phyloP scores from a whole-genome alignment of 2,113 vertebrate genomes.

The Dromas ardeola region DNA sequence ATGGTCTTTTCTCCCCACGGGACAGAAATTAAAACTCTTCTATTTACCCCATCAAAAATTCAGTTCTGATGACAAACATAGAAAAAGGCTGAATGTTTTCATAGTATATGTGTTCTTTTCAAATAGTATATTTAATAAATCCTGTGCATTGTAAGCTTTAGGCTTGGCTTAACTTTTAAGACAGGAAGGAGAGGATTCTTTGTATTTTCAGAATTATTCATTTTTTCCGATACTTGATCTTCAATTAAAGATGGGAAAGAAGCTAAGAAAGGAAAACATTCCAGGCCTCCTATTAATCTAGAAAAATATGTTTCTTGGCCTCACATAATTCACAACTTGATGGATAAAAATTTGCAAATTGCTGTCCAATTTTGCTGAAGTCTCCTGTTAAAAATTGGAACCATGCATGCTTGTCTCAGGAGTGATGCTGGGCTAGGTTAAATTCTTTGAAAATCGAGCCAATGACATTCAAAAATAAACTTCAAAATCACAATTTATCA shows the following conservation, averaged over 20 bases:
- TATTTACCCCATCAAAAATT: neutral
- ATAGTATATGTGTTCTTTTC: neutral
- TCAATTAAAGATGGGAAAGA: neutral
- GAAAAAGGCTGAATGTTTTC: neutral
- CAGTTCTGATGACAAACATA: neutral
- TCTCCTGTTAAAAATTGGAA: neutral
- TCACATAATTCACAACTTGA: neutral
- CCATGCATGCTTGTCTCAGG: neutral
- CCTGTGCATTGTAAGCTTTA: neutral
- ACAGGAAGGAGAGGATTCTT: neutral
- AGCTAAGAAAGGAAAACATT: constrained; percentile 48
- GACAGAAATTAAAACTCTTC: neutral
- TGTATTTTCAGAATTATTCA: neutral
- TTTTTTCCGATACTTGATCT: neutral
- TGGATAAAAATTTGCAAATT: neutral
- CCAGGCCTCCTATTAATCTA: neutral
- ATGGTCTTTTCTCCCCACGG: neutral
- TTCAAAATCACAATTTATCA: neutral
- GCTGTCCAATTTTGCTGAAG: neutral
- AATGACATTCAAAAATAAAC: neutral
- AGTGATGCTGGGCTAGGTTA: neutral
- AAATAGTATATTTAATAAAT: neutral
- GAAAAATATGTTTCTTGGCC: constrained; percentile 44
- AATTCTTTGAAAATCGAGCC: neutral
- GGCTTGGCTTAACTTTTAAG: neutral